Percentiles rank a stretch among this genome's conserved stretches.
These are phyloP conservation scores for Brachionus calyciflorus DNA, from an alignment of 1,140 invertebrate genomes.

Conservation along the genomic window DNA sequence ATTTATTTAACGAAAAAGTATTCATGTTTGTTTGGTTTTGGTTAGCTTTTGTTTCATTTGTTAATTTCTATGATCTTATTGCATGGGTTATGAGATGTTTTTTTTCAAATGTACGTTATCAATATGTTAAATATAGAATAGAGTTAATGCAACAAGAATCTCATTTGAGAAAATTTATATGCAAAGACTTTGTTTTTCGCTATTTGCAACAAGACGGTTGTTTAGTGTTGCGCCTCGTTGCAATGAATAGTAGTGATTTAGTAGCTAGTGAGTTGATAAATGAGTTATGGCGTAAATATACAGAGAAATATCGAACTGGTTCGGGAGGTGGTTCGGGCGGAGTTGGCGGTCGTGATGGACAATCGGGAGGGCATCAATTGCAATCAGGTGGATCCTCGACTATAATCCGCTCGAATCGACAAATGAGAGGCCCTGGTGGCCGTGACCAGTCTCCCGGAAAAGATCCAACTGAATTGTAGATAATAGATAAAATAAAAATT, in stretches of 20 bases:
- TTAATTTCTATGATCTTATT: conserved; percentile 55
- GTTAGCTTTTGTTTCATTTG: conserved; percentile 51
- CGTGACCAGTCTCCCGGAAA: conserved; percentile 39
- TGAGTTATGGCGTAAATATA: conserved; percentile 61
- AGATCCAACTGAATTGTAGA: conserved; percentile 39
- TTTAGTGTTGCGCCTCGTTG: conserved; percentile 62
- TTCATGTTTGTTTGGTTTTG: conserved; percentile 58
- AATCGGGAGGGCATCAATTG: neutral
- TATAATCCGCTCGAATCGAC: conserved; percentile 37
- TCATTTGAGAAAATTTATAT: conserved; percentile 51
- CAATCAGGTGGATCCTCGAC: conserved; percentile 31
- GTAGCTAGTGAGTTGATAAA: conserved; percentile 63
- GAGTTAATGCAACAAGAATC: conserved; percentile 45
- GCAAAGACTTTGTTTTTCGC: conserved; percentile 60
- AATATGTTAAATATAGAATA: conserved; percentile 46
- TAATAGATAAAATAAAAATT: neutral
- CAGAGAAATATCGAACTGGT: conserved; percentile 39
- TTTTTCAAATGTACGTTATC: conserved; percentile 47
- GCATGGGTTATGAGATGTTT: conserved; percentile 49
- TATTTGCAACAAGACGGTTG: conserved; percentile 64
- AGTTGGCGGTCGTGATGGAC: conserved; percentile 3
- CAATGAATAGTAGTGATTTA: conserved; percentile 64
- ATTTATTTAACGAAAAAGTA: conserved; percentile 57
- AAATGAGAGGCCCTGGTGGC: conserved; percentile 33
- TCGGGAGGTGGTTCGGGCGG: conserved; percentile 10